Evolutionary conservation across 1,140 invertebrate species (phyloP).

Genomic region (Cylas formicarius): DNA sequence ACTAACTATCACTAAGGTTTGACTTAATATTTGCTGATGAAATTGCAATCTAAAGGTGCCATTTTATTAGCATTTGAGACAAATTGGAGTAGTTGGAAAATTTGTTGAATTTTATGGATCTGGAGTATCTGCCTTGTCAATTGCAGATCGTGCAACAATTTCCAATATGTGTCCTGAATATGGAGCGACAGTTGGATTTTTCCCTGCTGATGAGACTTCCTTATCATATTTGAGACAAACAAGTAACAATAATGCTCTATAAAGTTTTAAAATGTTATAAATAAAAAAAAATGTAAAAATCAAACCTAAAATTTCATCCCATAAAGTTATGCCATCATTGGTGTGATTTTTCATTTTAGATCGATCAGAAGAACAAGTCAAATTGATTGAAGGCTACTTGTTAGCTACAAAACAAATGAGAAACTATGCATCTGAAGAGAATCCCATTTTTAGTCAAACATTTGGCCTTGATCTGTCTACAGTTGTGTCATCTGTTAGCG

Average conservation of each 20-base stretch:
- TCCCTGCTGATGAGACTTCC: slow-evolving; percentile 86
- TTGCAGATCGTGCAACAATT: slow-evolving; percentile 90
- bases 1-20: slow-evolving; percentile 92
- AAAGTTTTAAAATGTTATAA: slow-evolving; percentile 2
- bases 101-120: slow-evolving; percentile 98
- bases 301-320: too few species aligned
- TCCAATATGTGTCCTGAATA: slow-evolving; percentile 99
- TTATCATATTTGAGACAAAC: slow-evolving; percentile 83
- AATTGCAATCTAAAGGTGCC: neutral
- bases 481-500: slow-evolving; percentile 90
- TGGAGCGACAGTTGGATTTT: slow-evolving; percentile 92
- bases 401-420: slow-evolving; percentile 73
- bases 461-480: slow-evolving; percentile 82
- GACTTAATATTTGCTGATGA: slow-evolving; percentile 1
- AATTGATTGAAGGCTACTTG: slow-evolving; percentile 79
- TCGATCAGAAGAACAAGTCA: slow-evolving; percentile 73
- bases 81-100: slow-evolving; percentile 93
- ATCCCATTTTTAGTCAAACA: slow-evolving; percentile 81
- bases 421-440: slow-evolving; percentile 74
- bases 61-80: slow-evolving; percentile 70
- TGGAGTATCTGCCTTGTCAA: slow-evolving; percentile 81
- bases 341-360: slow-evolving; percentile 51
- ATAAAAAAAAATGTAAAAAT: too few species aligned
- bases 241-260: slow-evolving; percentile 49
- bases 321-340: neutral